phyloP scores from a whole-genome alignment of 64 coral and sea anemone species.

The Montipora efflorescens region DNA sequence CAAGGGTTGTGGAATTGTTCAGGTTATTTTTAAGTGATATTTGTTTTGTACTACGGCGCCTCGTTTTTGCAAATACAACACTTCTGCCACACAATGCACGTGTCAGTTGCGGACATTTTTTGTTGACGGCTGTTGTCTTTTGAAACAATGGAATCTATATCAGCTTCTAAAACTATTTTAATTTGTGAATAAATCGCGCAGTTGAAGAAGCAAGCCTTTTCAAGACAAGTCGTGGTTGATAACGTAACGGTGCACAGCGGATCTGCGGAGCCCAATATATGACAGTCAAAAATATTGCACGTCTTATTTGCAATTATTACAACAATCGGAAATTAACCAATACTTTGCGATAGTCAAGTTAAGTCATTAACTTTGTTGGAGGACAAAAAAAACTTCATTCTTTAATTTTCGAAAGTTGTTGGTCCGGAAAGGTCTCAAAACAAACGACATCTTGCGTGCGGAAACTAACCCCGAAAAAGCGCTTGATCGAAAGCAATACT shows the following conservation, averaged over 20 bases:
- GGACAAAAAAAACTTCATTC: not conserved
- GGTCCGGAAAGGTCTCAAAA: not conserved
- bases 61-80: not conserved
- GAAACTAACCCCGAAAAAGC: not conserved
- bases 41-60: not conserved
- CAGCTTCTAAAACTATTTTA: not conserved
- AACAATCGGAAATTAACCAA: not conserved
- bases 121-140: slow-evolving; percentile 1
- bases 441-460: not conserved
- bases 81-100: slow-evolving; percentile 1
- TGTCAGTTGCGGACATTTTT: not conserved
- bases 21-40: not conserved
- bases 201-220: not conserved
- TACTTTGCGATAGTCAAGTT: not conserved
- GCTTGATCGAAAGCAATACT: not conserved
- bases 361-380: not conserved
- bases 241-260: not conserved
- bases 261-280: not conserved
- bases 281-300: not conserved
- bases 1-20: not conserved
- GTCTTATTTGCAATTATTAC: not conserved
- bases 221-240: not conserved
- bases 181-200: slow-evolving; percentile 42
- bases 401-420: not conserved
- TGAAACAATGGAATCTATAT: slow-evolving; percentile 19